These are phyloP conservation scores for Dissostichus mawsoni DNA, from an alignment of 2,113 vertebrate species.

Conservation along the genomic window DNA sequence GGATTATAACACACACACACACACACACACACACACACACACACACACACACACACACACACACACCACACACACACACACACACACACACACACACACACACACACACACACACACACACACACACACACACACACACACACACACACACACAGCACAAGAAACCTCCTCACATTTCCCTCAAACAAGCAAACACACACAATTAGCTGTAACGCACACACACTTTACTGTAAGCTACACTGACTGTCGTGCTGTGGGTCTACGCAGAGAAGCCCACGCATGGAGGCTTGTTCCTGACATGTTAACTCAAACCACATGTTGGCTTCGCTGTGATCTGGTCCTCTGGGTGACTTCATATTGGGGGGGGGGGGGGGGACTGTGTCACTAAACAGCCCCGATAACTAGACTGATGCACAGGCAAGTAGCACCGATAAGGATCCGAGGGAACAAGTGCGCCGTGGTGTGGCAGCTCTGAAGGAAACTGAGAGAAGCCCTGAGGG, in stretches of 20 bases:
- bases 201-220: not conserved
- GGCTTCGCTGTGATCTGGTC: slow-evolving; percentile 63
- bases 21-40: slow-evolving; percentile 3
- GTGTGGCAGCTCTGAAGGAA: slow-evolving; percentile 28
- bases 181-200: too few relatives aligned
- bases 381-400: slow-evolving; percentile 45
- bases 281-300: slow-evolving; percentile 59
- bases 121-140: slow-evolving; percentile 3
- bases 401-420: slow-evolving; percentile 53
- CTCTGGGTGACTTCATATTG: slow-evolving; percentile 53
- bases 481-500: too few relatives aligned
- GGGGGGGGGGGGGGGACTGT: not conserved
- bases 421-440: slow-evolving; percentile 67
- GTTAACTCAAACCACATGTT: slow-evolving; percentile 84
- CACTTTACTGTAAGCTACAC: slow-evolving; percentile 20
- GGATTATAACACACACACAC: slow-evolving; percentile 47
- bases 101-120: slow-evolving; percentile 11
- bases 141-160: not conserved
- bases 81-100: slow-evolving; percentile 15
- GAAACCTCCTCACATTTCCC: too few relatives aligned
- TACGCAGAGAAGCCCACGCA: slow-evolving; percentile 32
- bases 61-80: slow-evolving; percentile 52
- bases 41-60: not conserved
- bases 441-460: slow-evolving; percentile 70
- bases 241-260: slow-evolving; percentile 27